phyloP scores from a whole-genome alignment of 2,797 vertebrate genomes.

The Tokudaia muenninki region DNA sequence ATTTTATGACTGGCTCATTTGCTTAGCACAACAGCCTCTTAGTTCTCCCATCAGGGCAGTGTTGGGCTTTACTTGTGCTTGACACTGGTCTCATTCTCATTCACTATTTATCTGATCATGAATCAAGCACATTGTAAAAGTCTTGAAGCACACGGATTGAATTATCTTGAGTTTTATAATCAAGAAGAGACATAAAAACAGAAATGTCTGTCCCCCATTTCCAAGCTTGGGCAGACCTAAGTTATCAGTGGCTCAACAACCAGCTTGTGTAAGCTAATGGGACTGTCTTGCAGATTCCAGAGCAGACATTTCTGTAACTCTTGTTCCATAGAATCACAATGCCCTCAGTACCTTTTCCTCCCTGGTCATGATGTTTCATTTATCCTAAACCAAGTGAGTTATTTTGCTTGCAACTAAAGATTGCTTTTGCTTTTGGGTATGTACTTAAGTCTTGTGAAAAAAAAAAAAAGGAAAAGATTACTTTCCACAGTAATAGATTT shows the following conservation, averaged over 20 bases:
- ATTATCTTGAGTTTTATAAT: constrained; percentile 40
- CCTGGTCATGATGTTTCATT: constrained; percentile 25
- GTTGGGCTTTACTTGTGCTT: background rate
- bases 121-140: constrained; percentile 27
- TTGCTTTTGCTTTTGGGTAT: constrained; percentile 55
- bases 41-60: background rate
- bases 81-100: background rate
- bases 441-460: constrained; percentile 49
- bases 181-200: background rate
- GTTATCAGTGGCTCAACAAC: background rate
- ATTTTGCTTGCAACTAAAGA: constrained; percentile 57
- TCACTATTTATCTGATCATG: background rate
- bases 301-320: background rate
- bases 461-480: background rate
- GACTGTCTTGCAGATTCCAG: background rate
- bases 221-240: background rate
- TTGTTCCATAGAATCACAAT: constrained; percentile 9
- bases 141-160: background rate
- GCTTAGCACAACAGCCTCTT: background rate
- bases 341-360: background rate
- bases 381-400: constrained; percentile 55
- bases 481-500: constrained; percentile 73
- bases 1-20: background rate
- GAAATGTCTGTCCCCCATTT: background rate
- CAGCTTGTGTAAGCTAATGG: background rate